These are phyloP conservation scores for Chondrilla cf. caribensis DNA, from an alignment of 37 sponge, comb jelly and placozoan genomes.

Conservation along the genomic window DNA sequence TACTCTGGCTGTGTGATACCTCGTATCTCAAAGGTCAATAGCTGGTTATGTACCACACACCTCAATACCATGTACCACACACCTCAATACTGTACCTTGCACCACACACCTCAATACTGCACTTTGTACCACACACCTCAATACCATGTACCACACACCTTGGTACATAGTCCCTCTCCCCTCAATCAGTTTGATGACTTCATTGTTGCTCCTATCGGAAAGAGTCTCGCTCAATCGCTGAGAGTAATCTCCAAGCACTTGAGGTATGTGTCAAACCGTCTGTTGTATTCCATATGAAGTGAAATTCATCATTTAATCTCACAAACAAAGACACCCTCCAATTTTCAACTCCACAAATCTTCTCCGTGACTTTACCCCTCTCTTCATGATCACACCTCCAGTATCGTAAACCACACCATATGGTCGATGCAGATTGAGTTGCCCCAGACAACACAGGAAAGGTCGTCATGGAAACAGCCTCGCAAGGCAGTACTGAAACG, in stretches of 20 bases:
- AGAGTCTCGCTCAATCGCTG: constrained; percentile 35
- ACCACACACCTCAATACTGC: too few species aligned
- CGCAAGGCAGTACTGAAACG: background rate
- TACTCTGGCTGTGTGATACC: background rate
- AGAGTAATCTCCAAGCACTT: constrained; percentile 47
- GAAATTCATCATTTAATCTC: background rate
- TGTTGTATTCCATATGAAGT: background rate
- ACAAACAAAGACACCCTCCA: too few species aligned
- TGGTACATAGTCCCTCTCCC: too few species aligned
- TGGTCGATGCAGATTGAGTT: constrained; percentile 47
- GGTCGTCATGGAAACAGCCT: background rate
- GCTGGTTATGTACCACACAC: too few species aligned
- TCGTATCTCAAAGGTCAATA: too few species aligned
- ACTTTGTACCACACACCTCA: too few species aligned
- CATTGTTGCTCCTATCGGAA: constrained; percentile 59
- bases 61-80: too few species aligned
- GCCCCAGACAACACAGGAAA: background rate
- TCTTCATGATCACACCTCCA: background rate
- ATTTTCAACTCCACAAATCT: too few species aligned
- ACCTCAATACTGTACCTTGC: too few species aligned
- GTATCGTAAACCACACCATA: constrained; percentile 65
- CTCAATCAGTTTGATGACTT: constrained; percentile 80
- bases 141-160: too few species aligned
- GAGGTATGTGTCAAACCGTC: constrained; percentile 37
- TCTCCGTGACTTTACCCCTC: background rate